Evolutionary conservation across 2,888 invertebrate genomes (phyloP).

Genomic region (Hypena proboscidalis): DNA sequence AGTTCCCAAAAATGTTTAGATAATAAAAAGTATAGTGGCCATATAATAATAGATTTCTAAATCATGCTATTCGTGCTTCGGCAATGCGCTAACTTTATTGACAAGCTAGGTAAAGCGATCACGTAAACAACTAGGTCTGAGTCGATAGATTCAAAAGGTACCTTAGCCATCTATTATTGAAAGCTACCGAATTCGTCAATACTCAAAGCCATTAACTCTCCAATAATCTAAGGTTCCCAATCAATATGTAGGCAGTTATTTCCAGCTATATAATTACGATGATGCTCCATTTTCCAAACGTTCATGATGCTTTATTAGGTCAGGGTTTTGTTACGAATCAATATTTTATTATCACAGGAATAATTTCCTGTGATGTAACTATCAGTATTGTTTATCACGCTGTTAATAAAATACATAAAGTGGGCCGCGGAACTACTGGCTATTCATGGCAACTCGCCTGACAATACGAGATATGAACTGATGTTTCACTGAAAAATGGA

Average conservation of each 20-base stretch:
- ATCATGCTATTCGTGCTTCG: too few relatives aligned
- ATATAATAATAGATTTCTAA: too few relatives aligned
- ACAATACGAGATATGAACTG: conserved; percentile 9
- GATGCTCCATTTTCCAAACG: too few relatives aligned
- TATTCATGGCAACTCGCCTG: conserved; percentile 23
- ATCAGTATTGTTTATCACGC: too few relatives aligned
- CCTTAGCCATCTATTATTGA: conserved; percentile 36
- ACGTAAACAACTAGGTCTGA: conserved; percentile 10
- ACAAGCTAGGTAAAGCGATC: conserved; percentile 12
- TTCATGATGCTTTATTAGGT: conserved; percentile 5
- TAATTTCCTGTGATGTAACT: conserved; percentile 9
- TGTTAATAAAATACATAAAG: conserved; percentile 30
- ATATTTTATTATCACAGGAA: neutral
- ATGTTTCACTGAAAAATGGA: conserved; percentile 19
- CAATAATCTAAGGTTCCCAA: neutral
- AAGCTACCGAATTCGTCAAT: conserved; percentile 11
- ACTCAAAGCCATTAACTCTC: neutral
- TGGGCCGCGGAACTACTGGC: conserved; percentile 30
- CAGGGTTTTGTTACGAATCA: conserved; percentile 4
- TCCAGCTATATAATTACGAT: neutral
- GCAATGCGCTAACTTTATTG: too few relatives aligned
- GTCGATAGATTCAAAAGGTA: conserved; percentile 22
- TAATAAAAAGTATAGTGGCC: too few relatives aligned
- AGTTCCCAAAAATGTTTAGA: too few relatives aligned
- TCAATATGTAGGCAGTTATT: conserved; percentile 4